Base-by-base conservation (phyloP, 2,797 vertebrate genomes). In the Mico argentatus region DNA sequence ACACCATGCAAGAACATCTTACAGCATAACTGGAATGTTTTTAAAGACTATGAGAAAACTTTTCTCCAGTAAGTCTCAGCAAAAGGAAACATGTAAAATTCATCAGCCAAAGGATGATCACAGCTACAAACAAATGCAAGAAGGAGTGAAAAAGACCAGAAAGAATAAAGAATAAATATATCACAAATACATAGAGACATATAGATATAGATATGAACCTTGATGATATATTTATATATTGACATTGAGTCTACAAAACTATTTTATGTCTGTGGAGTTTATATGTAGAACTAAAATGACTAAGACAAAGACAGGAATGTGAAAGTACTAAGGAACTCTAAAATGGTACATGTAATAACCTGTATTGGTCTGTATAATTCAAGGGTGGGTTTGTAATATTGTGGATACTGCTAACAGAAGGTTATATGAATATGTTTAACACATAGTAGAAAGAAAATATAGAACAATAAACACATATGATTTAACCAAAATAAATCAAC, bases 1-100 rank as follows among this genome's bases (percentile, higher is more conserved):
- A 80, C 0, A 30, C 59, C 55, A n/a, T 73, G 17, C 6, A 95
- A 64, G 46, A 73, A 64, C 77, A 80, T 41, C 9, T n/a, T 96
- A 77, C 33, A 72, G 72, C 50, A 67, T 82, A 82, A 50, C 24
- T 79, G 14, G 44, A 81, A 91, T 91, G 7, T 83, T 73, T 95
- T 93, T 39, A 88, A 84, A 91, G n/a, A 76, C 33, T 39, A 26
- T 55, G 20, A 90, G 7, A 96, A 55, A 92, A 91, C 20, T 87
- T 85, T 93, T 91, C 44, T 97, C 75, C 46, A 82, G 10, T 30
- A 55, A 81, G 10, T 44, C 70, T 72, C 19, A 70, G 39, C 48
- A 88, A 81, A 84, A 88, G 36, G 52, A 88, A 84, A 70, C 12
- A 70, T 20, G 55, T 44, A 61, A 48, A 75, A 81, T 94, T 72